Percentiles rank a stretch among this genome's conserved stretches.
Evolutionary conservation across 2,888 invertebrate species (phyloP).

Genomic region (Nomada lathburiana): DNA sequence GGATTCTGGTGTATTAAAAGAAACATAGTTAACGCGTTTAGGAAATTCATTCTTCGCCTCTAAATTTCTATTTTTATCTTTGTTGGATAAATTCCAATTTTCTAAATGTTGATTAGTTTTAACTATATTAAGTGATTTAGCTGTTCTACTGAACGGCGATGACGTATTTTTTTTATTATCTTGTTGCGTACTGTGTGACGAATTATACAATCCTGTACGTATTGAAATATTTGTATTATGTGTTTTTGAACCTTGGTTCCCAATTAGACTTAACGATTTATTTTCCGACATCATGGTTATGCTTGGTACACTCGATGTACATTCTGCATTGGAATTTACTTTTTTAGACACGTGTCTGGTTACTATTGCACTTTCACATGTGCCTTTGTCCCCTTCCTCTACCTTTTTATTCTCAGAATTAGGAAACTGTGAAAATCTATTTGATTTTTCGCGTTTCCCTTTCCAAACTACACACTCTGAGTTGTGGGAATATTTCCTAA

Average conservation of each 20-base stretch:
- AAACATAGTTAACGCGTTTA: slow-evolving; percentile 43
- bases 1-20: slow-evolving; percentile 18
- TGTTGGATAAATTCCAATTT: slow-evolving; percentile 27
- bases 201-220: slow-evolving; percentile 80
- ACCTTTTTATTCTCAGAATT: slow-evolving; percentile 26
- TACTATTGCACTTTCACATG: slow-evolving; percentile 65
- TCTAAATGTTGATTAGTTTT: slow-evolving; percentile 47
- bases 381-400: slow-evolving; percentile 28
- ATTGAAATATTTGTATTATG: slow-evolving; percentile 81
- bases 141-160: slow-evolving; percentile 44
- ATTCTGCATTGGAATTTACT: slow-evolving; percentile 37
- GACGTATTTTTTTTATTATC: slow-evolving; percentile 71
- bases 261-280: slow-evolving; percentile 47
- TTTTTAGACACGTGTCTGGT: slow-evolving; percentile 68
- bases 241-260: slow-evolving; percentile 65
- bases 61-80: slow-evolving; percentile 39
- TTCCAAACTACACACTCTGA: slow-evolving; percentile 10
- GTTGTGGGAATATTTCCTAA: slow-evolving; percentile 46
- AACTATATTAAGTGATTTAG: slow-evolving; percentile 47
- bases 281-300: slow-evolving; percentile 32
- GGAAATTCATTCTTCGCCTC: slow-evolving; percentile 38
- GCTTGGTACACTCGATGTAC: slow-evolving; percentile 7
- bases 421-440: neutral
- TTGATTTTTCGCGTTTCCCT: slow-evolving; percentile 27
- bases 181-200: slow-evolving; percentile 74